Conservation (phyloP, 2,888 invertebrate genomes). For the Torymus tubicola region DNA sequence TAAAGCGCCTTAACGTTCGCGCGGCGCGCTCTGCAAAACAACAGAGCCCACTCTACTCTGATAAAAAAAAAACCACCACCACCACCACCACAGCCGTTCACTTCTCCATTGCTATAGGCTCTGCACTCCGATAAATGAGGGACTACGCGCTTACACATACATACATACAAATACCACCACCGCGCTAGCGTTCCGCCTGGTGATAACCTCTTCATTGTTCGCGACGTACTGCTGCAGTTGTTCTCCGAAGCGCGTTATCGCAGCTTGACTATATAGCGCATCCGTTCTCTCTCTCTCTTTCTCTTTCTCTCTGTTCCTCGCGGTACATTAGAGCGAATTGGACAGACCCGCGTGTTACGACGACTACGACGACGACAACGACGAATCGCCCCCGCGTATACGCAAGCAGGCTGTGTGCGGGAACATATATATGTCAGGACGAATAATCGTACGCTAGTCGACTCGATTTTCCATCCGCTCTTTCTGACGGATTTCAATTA, state of each 20-base stretch:
- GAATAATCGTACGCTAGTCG: too few species aligned
- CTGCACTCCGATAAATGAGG: neutral
- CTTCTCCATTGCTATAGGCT: too few species aligned
- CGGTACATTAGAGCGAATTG: constrained; percentile 36
- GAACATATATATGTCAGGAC: too few species aligned
- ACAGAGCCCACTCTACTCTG: too few species aligned
- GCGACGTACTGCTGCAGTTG: constrained; percentile 45
- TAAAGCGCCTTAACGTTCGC: too few species aligned
- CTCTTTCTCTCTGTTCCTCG: constrained; percentile 4
- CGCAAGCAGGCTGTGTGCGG: too few species aligned
- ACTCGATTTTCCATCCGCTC: constrained; percentile 8
- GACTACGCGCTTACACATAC: neutral
- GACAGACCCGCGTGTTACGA: neutral
- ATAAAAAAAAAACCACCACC: too few species aligned
- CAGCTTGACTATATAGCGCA: constrained; percentile 9
- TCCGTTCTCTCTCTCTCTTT: constrained; percentile 46
- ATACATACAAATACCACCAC: neutral
- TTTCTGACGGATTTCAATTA: constrained; percentile 41
- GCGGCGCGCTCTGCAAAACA: too few species aligned
- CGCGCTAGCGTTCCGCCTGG: constrained; percentile 8
- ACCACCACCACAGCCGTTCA: too few species aligned
- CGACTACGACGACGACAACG: neutral
- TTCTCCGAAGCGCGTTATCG: constrained; percentile 56
- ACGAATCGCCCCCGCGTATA: neutral
- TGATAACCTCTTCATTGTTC: constrained; percentile 59